These are phyloP conservation scores for Scaptomyza cyrtandrae DNA, from an alignment of 2,888 invertebrate species.

Conservation along the genomic window DNA sequence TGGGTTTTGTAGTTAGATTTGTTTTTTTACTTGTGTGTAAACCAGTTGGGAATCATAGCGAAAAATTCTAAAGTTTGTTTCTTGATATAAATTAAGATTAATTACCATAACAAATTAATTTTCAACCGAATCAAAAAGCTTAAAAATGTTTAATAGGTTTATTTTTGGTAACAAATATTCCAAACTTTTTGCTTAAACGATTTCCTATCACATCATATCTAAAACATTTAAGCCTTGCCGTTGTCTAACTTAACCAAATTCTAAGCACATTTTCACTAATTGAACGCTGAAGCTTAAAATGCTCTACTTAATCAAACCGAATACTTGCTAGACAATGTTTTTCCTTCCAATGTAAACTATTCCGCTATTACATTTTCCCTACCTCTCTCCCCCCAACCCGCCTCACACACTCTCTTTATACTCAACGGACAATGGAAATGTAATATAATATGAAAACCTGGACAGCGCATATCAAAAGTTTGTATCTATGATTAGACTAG, in stretches of 20 bases:
- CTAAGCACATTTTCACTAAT: constrained; percentile 1
- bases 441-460: constrained; percentile 29
- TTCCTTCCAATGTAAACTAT: not conserved
- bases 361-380: not conserved
- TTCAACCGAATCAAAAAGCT: no score
- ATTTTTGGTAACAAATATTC: no score
- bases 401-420: no score
- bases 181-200: no score
- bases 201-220: not conserved
- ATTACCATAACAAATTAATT: no score
- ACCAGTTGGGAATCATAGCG: constrained; percentile 8
- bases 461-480: constrained; percentile 9
- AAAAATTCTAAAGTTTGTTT: no score
- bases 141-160: no score
- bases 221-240: not conserved
- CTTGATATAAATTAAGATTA: no score
- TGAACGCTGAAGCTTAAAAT: not conserved
- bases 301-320: not conserved
- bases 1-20: no score
- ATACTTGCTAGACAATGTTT: not conserved
- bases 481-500: constrained; percentile 16
- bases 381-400: no score
- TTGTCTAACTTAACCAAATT: not conserved
- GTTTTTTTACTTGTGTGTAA: no score
- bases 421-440: constrained; percentile 9